A percentile compares a stretch with the other conserved stretches of the same genome.
Conservation (phyloP, 2,888 invertebrate species). For the Cantharis flavilabris region DNA sequence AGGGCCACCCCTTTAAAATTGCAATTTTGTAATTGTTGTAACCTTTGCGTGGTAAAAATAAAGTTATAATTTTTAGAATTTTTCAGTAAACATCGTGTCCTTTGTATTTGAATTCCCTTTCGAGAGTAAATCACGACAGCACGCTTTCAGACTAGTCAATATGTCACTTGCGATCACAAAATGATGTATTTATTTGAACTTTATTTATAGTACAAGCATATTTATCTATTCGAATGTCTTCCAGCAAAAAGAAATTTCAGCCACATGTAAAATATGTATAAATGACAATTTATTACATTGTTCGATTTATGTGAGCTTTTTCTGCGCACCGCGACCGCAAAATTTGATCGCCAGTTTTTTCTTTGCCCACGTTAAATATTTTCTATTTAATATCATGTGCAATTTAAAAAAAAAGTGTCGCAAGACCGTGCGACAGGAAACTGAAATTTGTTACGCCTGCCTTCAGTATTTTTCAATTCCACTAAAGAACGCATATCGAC, state of each 20-base stretch:
- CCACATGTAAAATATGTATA: not conserved
- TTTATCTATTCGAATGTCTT: constrained; percentile 5
- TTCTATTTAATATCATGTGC: not conserved
- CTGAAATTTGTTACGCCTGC: constrained; percentile 28
- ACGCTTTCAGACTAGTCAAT: constrained; percentile 32
- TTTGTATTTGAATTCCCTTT: not conserved
- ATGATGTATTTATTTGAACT: constrained; percentile 28
- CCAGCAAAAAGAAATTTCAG: not conserved
- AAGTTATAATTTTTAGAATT: not conserved
- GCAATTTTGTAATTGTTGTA: not conserved
- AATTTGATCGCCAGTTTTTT: not conserved
- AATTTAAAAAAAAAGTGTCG: constrained; percentile 19
- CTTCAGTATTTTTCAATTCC: constrained; percentile 25
- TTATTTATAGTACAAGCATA: constrained; percentile 12
- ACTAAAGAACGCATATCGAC: constrained; percentile 23
- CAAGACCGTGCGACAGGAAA: constrained; percentile 33
- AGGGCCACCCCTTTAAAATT: not conserved
- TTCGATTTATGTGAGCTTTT: not conserved
- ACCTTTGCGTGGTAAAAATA: not conserved
- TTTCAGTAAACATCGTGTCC: not conserved
- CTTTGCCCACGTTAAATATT: not conserved
- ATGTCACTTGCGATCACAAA: constrained; percentile 30
- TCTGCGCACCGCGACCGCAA: not conserved
- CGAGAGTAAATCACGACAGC: constrained; percentile 33
- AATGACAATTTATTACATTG: not conserved